phyloP scores from a whole-genome alignment of 92 coral and sea anemone genomes.

The Porites divaricata region DNA sequence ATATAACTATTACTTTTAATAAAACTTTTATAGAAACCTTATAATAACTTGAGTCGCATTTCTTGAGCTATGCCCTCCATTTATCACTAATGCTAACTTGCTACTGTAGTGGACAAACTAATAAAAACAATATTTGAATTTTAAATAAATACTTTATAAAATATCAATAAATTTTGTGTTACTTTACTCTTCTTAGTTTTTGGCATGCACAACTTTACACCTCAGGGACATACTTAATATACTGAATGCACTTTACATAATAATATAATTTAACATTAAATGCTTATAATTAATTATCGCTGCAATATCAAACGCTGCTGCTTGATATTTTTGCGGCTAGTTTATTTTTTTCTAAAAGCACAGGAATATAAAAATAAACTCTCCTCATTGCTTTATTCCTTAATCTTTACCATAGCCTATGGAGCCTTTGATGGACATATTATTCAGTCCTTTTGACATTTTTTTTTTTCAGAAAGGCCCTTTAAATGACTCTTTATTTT shows the following conservation, averaged over 20 bases:
- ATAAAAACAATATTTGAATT: slow-evolving; percentile 49
- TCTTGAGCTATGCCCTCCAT: slow-evolving; percentile 7
- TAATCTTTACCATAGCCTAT: slow-evolving; percentile 13
- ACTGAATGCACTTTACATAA: slow-evolving; percentile 36
- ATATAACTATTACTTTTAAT: not conserved
- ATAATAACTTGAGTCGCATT: slow-evolving; percentile 15
- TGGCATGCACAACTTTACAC: slow-evolving; percentile 55
- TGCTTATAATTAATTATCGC: slow-evolving; percentile 28
- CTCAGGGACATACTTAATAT: slow-evolving; percentile 35
- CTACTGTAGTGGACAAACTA: slow-evolving; percentile 13
- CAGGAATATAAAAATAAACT: slow-evolving; percentile 51
- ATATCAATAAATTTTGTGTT: slow-evolving; percentile 56
- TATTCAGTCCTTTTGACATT: not conserved
- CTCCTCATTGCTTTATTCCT: slow-evolving; percentile 28
- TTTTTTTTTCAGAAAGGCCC: too few relatives aligned
- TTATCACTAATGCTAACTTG: not conserved
- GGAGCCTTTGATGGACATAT: slow-evolving; percentile 12
- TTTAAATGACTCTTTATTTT: too few relatives aligned
- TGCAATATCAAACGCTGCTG: slow-evolving; percentile 33
- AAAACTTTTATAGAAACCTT: not conserved
- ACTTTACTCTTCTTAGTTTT: slow-evolving; percentile 54
- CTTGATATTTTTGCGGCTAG: slow-evolving; percentile 19
- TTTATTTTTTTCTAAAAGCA: slow-evolving; percentile 16
- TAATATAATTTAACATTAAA: slow-evolving; percentile 38
- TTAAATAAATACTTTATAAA: slow-evolving; percentile 71